These are phyloP conservation scores for Carlito syrichta DNA, from an alignment of 2,113 vertebrate genomes.

Conservation along the genomic window DNA sequence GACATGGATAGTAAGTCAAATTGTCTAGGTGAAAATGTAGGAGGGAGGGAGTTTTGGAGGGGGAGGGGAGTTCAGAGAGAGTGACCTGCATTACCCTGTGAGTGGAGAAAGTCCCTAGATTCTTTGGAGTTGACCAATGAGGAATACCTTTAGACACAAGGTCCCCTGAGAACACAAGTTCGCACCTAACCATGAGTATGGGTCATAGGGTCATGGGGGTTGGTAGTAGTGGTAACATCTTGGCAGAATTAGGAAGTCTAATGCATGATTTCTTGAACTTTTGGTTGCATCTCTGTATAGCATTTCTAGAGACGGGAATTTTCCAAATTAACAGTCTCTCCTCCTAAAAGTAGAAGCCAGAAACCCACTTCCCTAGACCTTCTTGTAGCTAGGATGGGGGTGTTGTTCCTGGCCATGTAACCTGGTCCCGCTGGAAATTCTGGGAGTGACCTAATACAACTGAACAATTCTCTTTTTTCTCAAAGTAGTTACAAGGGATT, in stretches of 20 bases:
- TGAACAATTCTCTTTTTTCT: neutral
- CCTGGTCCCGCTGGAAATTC: neutral
- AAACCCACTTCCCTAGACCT: neutral
- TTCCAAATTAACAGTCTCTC: neutral
- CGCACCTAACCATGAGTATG: neutral
- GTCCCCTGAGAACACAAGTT: too few species aligned
- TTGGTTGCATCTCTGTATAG: neutral
- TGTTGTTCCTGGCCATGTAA: neutral
- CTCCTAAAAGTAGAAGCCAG: neutral
- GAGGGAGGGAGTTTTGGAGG: neutral
- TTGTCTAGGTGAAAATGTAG: neutral
- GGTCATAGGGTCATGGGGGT: neutral
- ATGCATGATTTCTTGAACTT: neutral
- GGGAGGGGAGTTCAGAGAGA: neutral
- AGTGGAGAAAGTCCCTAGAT: neutral
- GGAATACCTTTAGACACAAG: too few species aligned
- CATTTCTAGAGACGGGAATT: neutral
- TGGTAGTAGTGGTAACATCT: neutral
- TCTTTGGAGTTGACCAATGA: too few species aligned
- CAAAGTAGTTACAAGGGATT: neutral
- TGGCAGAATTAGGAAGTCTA: neutral
- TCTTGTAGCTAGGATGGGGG: neutral
- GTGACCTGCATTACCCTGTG: fast-evolving
- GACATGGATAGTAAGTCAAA: neutral
- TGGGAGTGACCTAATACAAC: neutral